Conservation (phyloP, 2,888 invertebrate species). For the Dolomedes plantarius region DNA sequence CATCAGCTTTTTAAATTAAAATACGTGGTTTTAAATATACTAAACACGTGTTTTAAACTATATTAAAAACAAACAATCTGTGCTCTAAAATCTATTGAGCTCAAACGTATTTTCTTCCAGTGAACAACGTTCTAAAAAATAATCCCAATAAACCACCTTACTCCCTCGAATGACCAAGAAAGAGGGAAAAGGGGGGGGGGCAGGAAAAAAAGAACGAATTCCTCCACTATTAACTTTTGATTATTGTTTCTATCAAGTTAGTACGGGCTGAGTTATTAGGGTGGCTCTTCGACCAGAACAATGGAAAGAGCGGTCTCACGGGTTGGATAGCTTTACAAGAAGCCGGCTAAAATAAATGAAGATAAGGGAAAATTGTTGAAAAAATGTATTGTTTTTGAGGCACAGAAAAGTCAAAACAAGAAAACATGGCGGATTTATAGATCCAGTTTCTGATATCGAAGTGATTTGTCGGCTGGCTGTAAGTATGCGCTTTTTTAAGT, state of each 20-base stretch:
- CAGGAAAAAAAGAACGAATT: conserved; percentile 24
- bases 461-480: conserved; percentile 15
- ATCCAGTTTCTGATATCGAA: conserved; percentile 7
- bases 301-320: conserved; percentile 46
- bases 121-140: conserved; percentile 1
- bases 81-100: too few species aligned
- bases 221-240: conserved; percentile 55
- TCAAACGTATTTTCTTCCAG: too few species aligned
- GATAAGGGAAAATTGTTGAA: neutral
- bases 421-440: conserved; percentile 47
- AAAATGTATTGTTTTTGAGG: conserved; percentile 42
- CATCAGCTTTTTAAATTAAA: too few species aligned
- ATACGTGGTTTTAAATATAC: too few species aligned
- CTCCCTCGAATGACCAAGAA: conserved; percentile 2
- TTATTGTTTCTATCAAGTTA: conserved; percentile 42
- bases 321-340: conserved; percentile 61
- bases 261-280: conserved; percentile 45
- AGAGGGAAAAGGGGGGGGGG: neutral
- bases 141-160: conserved; percentile 7
- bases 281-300: conserved; percentile 64
- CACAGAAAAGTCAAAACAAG: conserved; percentile 14
- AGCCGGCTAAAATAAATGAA: conserved; percentile 21
- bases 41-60: too few species aligned
- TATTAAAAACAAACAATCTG: too few species aligned
- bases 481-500: too few species aligned